Evolutionary conservation across 2,888 invertebrate species (phyloP).

Genomic region (Agrochola macilenta): DNA sequence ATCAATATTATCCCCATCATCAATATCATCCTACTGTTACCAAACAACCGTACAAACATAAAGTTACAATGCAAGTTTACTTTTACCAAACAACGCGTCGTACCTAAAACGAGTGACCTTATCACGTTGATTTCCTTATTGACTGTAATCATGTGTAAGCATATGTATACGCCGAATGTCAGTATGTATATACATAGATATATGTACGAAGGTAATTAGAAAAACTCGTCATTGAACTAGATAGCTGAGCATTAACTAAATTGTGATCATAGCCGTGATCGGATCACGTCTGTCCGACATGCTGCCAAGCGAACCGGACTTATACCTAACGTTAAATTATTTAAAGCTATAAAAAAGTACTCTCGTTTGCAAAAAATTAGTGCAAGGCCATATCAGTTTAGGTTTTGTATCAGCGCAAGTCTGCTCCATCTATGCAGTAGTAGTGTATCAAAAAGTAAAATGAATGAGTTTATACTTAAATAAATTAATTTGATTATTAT

Average conservation of each 20-base stretch:
- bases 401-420: background rate
- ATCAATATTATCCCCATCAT: no score
- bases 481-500: background rate
- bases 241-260: slow-evolving; percentile 55
- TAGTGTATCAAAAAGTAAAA: background rate
- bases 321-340: slow-evolving; percentile 15
- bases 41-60: background rate
- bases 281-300: slow-evolving; percentile 52
- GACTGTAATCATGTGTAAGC: slow-evolving; percentile 18
- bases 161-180: slow-evolving; percentile 20
- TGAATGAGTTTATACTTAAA: background rate
- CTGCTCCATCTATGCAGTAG: background rate
- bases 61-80: slow-evolving; percentile 28
- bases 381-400: slow-evolving; percentile 21
- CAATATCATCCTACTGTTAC: background rate
- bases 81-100: slow-evolving; percentile 57
- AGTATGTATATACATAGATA: slow-evolving; percentile 8
- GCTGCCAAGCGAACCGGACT: slow-evolving; percentile 35
- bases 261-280: slow-evolving; percentile 41
- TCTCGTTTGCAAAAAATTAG: slow-evolving; percentile 32
- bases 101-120: slow-evolving; percentile 76
- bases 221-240: slow-evolving; percentile 67
- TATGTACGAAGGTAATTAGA: slow-evolving; percentile 63
- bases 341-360: slow-evolving; percentile 11
- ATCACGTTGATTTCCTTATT: slow-evolving; percentile 72